Evolutionary conservation across 2,888 invertebrate genomes (phyloP), one percentile per base, ranked within the genome.

Genomic region (Ornithoptera priamus): DNA sequence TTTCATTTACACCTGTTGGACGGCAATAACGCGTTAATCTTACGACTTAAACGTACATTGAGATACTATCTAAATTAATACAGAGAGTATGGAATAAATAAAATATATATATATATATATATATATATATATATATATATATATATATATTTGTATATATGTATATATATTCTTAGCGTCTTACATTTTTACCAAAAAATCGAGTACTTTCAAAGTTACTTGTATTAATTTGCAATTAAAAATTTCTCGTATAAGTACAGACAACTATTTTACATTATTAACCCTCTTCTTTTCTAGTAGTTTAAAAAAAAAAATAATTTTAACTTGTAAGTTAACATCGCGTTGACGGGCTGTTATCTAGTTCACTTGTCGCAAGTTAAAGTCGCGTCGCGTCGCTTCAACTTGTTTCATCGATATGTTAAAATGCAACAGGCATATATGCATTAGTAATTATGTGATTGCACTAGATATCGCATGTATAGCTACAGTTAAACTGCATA

Each of bases 361-460:
- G 76, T 72, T 67, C 74, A 75, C 73, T 75, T 77, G 77, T 75
- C 75, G 75, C 73, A 74, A 73, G 70, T 50, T 50, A 50, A 50
- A 50, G 64, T 73, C 72, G 46, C 56, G 61, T 64, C 63, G 50
- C 58, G 61, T 64, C 63, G 50, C 58, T 50, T 59, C 67, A 65
- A 62, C 64, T 69, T 42, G 63, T 71, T 74, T 69, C 67, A 75
- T 75, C 75, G 73, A 77, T 74, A 74, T 75, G 76, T 77, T 77
- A 80, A 80, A 78, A 80, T 75, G 74, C 78, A 77, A 75, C 77
- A 72, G 72, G 72, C 75, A 64, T 74, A 75, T 75, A 74, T 74
- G 76, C 81, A 80, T 78, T 81, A 80, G 78, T 78, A 80, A 78
- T 77, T 76, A 75, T 76, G 71, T 74, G 74, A 78, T 77, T 75